Evolutionary conservation across 2,797 vertebrate genomes (phyloP).

Genomic region (Rhadinocentrus ornatus): DNA sequence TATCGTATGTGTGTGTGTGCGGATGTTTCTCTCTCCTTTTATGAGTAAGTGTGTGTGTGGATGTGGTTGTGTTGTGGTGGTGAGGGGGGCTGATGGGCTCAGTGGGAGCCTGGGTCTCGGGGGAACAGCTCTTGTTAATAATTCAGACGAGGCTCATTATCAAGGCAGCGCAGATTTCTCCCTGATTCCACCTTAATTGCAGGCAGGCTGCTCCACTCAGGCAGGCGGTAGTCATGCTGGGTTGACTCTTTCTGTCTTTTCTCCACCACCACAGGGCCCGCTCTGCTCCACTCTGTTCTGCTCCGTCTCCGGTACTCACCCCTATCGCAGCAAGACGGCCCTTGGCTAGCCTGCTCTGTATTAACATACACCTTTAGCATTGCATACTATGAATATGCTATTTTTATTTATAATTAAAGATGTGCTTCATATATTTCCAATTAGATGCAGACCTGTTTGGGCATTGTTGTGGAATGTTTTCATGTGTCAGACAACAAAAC

Average conservation of each 20-base stretch:
- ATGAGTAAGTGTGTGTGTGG: constrained; percentile 46
- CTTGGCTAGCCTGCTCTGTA: constrained; percentile 50
- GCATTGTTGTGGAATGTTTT: constrained; percentile 44
- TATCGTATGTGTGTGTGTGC: constrained; percentile 27
- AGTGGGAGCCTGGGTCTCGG: constrained; percentile 82
- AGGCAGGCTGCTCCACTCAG: constrained; percentile 85
- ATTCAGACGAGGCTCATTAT: constrained; percentile 90
- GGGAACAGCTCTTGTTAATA: constrained; percentile 89
- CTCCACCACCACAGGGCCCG: constrained; percentile 67
- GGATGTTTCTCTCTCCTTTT: constrained; percentile 40
- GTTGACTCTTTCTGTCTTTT: constrained; percentile 75
- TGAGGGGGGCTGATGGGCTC: constrained; percentile 83
- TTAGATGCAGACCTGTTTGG: constrained; percentile 38
- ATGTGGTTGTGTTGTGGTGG: constrained; percentile 61
- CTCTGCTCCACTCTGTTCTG: constrained; percentile 66
- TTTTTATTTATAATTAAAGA: constrained; percentile 70
- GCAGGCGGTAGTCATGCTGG: constrained; percentile 84
- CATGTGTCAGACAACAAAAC: constrained; percentile 39
- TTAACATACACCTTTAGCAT: constrained; percentile 53
- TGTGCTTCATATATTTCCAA: constrained; percentile 60
- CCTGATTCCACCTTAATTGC: constrained; percentile 90
- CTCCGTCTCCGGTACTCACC: constrained; percentile 62
- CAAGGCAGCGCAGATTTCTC: constrained; percentile 88
- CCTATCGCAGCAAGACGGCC: constrained; percentile 60
- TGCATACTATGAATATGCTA: constrained; percentile 35